phyloP scores from a whole-genome alignment of 2,113 vertebrate species.

The Pica pica region DNA sequence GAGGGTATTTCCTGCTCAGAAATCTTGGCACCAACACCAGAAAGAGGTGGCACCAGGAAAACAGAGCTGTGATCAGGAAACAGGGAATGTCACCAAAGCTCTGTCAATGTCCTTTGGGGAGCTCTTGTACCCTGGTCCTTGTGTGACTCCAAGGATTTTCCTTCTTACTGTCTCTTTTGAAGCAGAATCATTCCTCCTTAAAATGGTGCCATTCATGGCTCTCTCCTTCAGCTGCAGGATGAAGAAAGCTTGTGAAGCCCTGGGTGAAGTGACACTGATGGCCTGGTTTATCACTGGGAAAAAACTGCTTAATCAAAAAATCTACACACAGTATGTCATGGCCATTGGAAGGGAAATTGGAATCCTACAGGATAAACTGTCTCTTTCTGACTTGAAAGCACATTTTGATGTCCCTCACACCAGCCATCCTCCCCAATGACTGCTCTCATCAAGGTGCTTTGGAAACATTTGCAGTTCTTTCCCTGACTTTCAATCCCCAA shows the following conservation, averaged over 20 bases:
- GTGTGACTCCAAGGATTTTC: neutral
- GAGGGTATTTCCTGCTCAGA: neutral
- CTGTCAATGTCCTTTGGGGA: neutral
- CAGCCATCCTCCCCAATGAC: neutral
- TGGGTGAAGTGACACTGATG: neutral
- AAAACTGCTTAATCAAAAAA: neutral
- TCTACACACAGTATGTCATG: neutral
- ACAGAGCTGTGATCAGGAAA: neutral
- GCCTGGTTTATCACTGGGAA: neutral
- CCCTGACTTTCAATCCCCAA: neutral
- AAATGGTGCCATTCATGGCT: neutral
- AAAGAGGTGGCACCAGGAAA: neutral
- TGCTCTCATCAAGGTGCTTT: neutral
- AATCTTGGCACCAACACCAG: neutral
- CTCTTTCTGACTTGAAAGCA: neutral
- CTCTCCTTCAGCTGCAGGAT: neutral
- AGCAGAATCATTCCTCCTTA: neutral
- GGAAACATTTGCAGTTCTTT: neutral
- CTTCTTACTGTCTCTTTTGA: neutral
- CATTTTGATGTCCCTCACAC: neutral
- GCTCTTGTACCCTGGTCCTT: neutral
- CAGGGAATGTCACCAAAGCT: neutral
- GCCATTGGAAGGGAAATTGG: neutral
- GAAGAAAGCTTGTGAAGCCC: neutral
- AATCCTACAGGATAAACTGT: neutral